Base-by-base conservation (phyloP, 2,113 vertebrate species). In the Microcebus griseorufus region DNA sequence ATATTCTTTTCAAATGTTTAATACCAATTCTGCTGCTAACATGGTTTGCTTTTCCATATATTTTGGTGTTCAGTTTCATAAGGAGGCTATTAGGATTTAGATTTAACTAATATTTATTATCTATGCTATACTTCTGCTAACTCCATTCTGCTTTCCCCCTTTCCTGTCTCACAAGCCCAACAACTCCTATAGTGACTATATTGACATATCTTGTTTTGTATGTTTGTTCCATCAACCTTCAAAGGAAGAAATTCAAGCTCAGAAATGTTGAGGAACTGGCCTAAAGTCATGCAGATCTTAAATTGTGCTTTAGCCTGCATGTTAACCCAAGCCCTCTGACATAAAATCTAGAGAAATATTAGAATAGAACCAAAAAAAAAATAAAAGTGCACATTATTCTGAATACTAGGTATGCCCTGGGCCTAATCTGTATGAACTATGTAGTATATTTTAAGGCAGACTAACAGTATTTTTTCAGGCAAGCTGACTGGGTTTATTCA, bases 1-100 rank as follows among this genome's bases (percentile, higher is more conserved):
- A 62, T 55, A 83, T 55, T 85, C 45, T 67, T 69, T 83, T 64
- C 76, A 93, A 96, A 78, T 90, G 92, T 58, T 95, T 95, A 39
- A 22, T 9, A 90, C 0, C 4, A 22, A 90, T 83, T 80, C 39
- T 82, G 1, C 53, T 81, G 12, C 16, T 79, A 82, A 90, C 80
- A 73, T 64, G 25, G 9, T 78, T 95, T 93, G 20, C 2, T 73
- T 95, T 86, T 64, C 32, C 67, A 42, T 81, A 29, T 78, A 91
- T 87, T 93, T 95, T 75, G 9, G 55, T 87, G 37, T 65, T 88
- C 5, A 9, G 11, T 60, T 88, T 88, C 23, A 83, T 6, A 48
- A 91, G 29, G n/a, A 90, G 23, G 75, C 13, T 53, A 37, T 75
- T 82, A 76, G 16, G 34, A 80, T 64, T 93, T 55, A 76, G 14